Conservation (phyloP, 2,888 invertebrate genomes). For the Calephelis perditalis region DNA sequence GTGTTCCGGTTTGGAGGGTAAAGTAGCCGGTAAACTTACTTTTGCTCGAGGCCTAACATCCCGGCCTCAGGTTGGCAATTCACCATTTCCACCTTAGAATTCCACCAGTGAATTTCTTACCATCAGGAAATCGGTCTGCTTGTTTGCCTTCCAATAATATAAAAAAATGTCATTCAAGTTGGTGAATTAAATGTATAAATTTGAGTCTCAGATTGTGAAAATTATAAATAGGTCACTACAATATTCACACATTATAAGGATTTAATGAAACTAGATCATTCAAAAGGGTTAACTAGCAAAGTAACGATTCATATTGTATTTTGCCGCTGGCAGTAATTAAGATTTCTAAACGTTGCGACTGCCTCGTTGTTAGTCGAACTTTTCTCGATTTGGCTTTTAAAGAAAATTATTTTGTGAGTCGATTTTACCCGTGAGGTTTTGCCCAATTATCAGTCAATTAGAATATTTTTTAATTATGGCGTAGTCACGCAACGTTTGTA, state of each 20-base stretch:
- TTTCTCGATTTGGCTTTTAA: slow-evolving; percentile 34
- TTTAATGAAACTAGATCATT: slow-evolving; percentile 18
- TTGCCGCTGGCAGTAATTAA: slow-evolving; percentile 67
- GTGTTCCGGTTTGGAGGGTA: no score
- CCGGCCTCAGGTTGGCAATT: no score
- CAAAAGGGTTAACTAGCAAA: slow-evolving; percentile 35
- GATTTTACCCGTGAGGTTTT: neutral
- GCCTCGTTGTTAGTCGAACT: slow-evolving; percentile 53
- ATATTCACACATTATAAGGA: neutral
- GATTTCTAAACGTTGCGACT: slow-evolving; percentile 62
- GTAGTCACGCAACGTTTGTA: no score
- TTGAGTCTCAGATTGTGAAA: no score
- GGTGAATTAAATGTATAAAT: no score
- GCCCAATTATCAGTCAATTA: neutral
- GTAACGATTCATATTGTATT: slow-evolving; percentile 53
- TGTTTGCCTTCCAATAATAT: no score
- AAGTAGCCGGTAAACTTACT: no score
- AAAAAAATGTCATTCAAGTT: neutral
- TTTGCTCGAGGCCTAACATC: no score
- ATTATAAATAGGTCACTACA: neutral
- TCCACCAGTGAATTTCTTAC: no score
- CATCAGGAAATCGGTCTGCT: no score
- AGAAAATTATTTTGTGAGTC: slow-evolving; percentile 15
- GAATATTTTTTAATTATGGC: neutral
- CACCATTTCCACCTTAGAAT: no score